These are phyloP conservation scores for Podabrus alpinus DNA, from an alignment of 2,888 invertebrate genomes.

Conservation along the genomic window DNA sequence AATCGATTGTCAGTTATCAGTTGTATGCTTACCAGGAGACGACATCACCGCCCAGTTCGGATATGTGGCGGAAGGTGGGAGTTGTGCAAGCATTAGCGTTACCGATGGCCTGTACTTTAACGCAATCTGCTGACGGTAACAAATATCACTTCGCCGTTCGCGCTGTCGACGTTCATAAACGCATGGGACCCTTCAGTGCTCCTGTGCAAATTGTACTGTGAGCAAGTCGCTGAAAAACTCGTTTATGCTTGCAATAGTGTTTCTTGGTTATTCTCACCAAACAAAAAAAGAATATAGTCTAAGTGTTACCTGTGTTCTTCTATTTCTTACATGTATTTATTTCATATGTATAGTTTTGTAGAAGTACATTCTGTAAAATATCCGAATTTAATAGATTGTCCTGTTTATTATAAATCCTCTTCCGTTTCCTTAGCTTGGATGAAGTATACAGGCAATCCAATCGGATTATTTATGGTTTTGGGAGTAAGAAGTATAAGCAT, in stretches of 20 bases:
- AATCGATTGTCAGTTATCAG: constrained; percentile 85
- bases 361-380: neutral
- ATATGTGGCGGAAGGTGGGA: constrained; percentile 92
- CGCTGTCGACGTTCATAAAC: constrained; percentile 80
- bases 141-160: constrained; percentile 93
- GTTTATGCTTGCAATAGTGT: neutral
- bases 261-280: neutral
- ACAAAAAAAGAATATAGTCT: neutral
- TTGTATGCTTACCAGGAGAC: constrained; percentile 92
- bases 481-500: no score
- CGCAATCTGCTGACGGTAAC: constrained; percentile 88
- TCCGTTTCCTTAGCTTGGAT: no score
- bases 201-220: constrained; percentile 74
- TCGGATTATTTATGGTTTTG: no score
- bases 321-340: no score
- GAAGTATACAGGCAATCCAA: no score
- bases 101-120: constrained; percentile 95
- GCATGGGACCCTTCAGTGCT: constrained; percentile 82
- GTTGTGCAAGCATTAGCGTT: constrained; percentile 89
- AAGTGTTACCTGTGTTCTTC: no score
- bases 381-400: neutral
- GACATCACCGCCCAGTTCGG: constrained; percentile 66
- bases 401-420: neutral
- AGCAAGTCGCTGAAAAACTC: constrained; percentile 14
- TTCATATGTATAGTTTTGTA: neutral